Evolutionary conservation across 2,797 vertebrate genomes (phyloP), one percentile per base, ranked within the genome.

Genomic region (Eutrigla gurnardus): DNA sequence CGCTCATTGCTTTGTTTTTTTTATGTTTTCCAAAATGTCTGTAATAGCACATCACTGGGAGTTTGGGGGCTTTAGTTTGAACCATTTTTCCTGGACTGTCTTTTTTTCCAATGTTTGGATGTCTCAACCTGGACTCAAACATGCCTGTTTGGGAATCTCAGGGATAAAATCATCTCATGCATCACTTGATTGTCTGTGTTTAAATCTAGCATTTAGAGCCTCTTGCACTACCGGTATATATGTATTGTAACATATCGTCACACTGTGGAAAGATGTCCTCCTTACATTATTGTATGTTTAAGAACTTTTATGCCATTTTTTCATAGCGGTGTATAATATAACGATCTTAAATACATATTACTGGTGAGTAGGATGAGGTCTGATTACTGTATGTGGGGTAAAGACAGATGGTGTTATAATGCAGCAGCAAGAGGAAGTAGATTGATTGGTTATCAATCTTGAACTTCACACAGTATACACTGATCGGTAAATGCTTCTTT

Each of bases 131-230:
- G 25, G 18, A 49, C 36, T 49, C 14, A 7, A 64, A 59, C 14
- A 0, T 14, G 11, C 39, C 70, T 67, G 37, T 1, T 70, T 0
- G 10, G 33, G 35, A 69, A 49, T 65, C 72, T 84, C 77, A 82
- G 81, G 75, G 53, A 70, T 67, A 17, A 61, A 75, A 62, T 13
- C 43, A 9, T 54, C 46, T 61, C 53, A 12, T 15, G 36, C 17
- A 13, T 36, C 36, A 14, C 4, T 9, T 42, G 40, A 57, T 43
- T 5, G 11, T 61, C 37, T 6, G 2, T 32, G 64, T 78, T 75
- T 59, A 77, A 8, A 0, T 17, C n/a, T 46, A 42, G 18, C 43
- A 6, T 11, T 45, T 45, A 6, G 12, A 74, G 46, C 49, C 15
- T 40, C 43, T 7, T 46, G n/a, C 32, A 7, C 47, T 73, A 47